Conservation (phyloP, 2,113 vertebrate genomes). For the Dasyprocta punctata region DNA sequence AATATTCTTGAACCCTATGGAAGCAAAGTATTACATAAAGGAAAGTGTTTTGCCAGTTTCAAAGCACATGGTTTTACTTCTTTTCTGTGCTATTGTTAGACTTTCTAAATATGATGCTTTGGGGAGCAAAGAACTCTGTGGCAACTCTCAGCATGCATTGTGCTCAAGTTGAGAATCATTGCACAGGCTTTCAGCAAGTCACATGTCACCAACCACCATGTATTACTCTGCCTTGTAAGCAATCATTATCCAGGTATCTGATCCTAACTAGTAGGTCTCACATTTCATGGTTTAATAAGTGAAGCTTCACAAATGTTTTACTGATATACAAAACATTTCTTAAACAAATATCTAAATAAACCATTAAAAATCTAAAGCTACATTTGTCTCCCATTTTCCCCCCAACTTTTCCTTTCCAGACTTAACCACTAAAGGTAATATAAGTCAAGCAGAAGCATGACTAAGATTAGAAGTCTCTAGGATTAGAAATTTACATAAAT, state of each 20-base stretch:
- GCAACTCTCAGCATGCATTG: background rate
- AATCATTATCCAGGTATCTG: background rate
- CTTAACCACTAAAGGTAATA: background rate
- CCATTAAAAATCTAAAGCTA: background rate
- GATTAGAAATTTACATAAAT: background rate
- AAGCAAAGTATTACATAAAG: background rate
- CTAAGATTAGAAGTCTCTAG: too few relatives aligned
- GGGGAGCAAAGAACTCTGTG: background rate
- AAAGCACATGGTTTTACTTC: slow-evolving; percentile 3
- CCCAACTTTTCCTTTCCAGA: background rate
- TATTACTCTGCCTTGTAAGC: background rate
- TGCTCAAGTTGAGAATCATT: background rate
- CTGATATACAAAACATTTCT: background rate
- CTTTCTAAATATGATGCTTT: slow-evolving; percentile 9
- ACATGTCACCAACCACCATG: background rate
- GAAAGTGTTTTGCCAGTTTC: slow-evolving; percentile 9
- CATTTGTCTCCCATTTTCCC: background rate
- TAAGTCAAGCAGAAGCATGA: background rate
- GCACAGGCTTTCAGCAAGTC: background rate
- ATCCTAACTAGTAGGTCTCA: background rate
- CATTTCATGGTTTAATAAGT: background rate
- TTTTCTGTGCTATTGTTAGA: slow-evolving; percentile 35
- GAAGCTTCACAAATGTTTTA: background rate
- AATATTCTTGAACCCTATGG: background rate
- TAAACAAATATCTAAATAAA: background rate